Conservation (phyloP, 1,140 invertebrate genomes). For the Monochamus saltuarius region DNA sequence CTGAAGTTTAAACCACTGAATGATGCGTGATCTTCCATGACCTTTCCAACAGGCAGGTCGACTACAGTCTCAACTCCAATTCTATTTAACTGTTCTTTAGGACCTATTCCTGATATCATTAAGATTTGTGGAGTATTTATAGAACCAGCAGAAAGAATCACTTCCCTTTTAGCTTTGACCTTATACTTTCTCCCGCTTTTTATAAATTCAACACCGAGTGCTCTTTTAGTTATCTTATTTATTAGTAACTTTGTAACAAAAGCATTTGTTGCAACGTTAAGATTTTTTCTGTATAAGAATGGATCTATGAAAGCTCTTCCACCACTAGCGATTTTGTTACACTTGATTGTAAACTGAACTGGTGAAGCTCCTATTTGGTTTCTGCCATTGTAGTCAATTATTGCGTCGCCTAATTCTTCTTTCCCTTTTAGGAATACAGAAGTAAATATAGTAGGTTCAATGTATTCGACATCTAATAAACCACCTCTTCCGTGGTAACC, state of each 20-base stretch:
- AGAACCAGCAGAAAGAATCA: slow-evolving; percentile 64
- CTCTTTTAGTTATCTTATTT: slow-evolving; percentile 17
- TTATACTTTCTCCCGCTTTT: slow-evolving; percentile 45
- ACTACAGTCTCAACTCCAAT: slow-evolving; percentile 41
- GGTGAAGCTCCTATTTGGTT: slow-evolving; percentile 63
- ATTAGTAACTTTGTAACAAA: slow-evolving; percentile 53
- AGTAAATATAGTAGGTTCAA: slow-evolving; percentile 52
- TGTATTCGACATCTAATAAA: slow-evolving; percentile 50
- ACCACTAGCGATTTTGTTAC: slow-evolving; percentile 57
- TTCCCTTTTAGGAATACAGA: slow-evolving; percentile 64
- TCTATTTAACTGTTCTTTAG: slow-evolving; percentile 61
- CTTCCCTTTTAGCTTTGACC: slow-evolving; percentile 59
- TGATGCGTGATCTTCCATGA: slow-evolving; percentile 56
- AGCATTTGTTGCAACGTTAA: slow-evolving; percentile 12
- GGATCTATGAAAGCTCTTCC: slow-evolving; percentile 55
- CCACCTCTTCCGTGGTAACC: slow-evolving; percentile 58
- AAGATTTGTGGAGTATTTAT: slow-evolving; percentile 64
- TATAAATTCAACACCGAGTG: slow-evolving; percentile 34
- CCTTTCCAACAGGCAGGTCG: slow-evolving; percentile 52
- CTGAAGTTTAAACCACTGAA: slow-evolving; percentile 12
- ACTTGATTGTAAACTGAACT: slow-evolving; percentile 64
- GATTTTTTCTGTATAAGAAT: slow-evolving; percentile 13
- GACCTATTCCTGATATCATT: slow-evolving; percentile 74
- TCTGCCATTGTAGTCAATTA: slow-evolving; percentile 68
- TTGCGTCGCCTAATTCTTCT: slow-evolving; percentile 55